phyloP scores from a whole-genome alignment of 2,888 invertebrate species.

The Colletes collaris region DNA sequence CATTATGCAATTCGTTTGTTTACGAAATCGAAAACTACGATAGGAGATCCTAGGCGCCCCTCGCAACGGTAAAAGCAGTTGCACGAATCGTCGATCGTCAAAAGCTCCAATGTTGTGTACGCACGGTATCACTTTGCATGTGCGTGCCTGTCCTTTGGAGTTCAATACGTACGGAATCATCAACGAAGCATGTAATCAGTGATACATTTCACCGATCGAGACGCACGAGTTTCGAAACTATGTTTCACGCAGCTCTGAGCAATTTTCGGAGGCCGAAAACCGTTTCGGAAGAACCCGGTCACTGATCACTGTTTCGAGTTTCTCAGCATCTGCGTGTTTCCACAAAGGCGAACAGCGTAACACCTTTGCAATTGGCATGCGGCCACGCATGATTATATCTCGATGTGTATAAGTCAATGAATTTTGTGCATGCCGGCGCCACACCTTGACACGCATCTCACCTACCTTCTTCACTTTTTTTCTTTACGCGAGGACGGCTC shows the following conservation, averaged over 20 bases:
- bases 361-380: constrained; percentile 69
- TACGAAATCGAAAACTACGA: background rate
- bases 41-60: background rate
- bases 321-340: constrained; percentile 40
- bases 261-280: constrained; percentile 9
- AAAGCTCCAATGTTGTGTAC: background rate
- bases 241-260: background rate
- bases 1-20: background rate
- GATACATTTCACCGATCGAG: constrained; percentile 11
- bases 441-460: constrained; percentile 60
- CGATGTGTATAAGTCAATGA: constrained; percentile 56
- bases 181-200: constrained; percentile 26
- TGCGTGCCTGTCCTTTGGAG: constrained; percentile 30
- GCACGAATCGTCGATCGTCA: constrained; percentile 26
- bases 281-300: background rate
- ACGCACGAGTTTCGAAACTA: background rate
- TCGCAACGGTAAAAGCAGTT: background rate
- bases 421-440: constrained; percentile 69
- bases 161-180: background rate
- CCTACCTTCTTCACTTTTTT: constrained; percentile 8
- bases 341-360: constrained; percentile 50
- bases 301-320: constrained; percentile 43
- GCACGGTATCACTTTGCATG: constrained; percentile 40
- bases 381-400: constrained; percentile 70
- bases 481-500: constrained; percentile 29